Percentiles rank a stretch among this genome's conserved stretches.
Conservation (phyloP, 1,140 invertebrate species). For the Apolygus lucorum region DNA sequence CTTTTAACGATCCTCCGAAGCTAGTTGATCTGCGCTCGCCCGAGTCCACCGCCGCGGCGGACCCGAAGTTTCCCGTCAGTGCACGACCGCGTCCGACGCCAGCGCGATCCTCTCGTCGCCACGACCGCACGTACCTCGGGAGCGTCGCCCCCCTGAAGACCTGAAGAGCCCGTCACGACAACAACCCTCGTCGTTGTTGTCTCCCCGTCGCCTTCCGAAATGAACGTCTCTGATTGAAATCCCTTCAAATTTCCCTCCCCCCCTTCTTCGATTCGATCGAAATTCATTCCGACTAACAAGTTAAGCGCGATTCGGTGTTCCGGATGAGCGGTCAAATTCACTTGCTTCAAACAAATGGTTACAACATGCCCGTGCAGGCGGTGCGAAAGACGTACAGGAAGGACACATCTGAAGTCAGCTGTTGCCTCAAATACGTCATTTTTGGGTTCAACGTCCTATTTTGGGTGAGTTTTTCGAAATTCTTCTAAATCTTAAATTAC, state of each 20-base stretch:
- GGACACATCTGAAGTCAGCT: constrained; percentile 89
- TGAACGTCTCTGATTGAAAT: too few relatives aligned
- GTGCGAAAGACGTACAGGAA: constrained; percentile 60
- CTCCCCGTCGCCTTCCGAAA: too few relatives aligned
- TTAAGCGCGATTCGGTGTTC: too few relatives aligned
- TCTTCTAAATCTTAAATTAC: too few relatives aligned
- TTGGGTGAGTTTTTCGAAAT: constrained; percentile 88
- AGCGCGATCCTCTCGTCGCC: too few relatives aligned
- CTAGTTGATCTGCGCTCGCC: neutral
- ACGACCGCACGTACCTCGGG: too few relatives aligned
- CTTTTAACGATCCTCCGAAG: neutral
- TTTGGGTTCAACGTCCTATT: constrained; percentile 96
- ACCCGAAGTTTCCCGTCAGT: neutral
- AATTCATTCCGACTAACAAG: too few relatives aligned
- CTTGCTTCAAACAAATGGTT: constrained; percentile 22
- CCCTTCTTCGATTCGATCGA: too few relatives aligned
- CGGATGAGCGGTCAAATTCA: constrained; percentile 19
- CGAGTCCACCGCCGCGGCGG: neutral
- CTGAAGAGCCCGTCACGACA: neutral
- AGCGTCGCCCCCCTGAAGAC: neutral
- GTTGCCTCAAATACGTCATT: constrained; percentile 93
- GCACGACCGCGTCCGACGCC: neutral
- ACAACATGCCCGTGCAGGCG: constrained; percentile 31
- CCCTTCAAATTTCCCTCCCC: too few relatives aligned
- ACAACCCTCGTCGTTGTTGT: too few relatives aligned